Conservation (phyloP, 2,888 invertebrate genomes). For the Chaetoderma sp. region DNA sequence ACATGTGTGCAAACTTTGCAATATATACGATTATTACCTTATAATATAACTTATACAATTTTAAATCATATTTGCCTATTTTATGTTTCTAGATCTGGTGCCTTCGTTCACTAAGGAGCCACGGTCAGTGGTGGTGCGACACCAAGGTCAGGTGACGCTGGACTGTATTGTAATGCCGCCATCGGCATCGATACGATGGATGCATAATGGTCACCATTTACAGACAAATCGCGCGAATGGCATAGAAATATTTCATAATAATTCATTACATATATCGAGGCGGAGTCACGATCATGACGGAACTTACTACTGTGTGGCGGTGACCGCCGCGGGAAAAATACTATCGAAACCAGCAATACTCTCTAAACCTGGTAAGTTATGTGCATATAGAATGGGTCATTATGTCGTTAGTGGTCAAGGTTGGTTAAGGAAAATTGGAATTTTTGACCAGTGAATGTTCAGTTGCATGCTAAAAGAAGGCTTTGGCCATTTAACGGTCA, state of each 20-base stretch:
- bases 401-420: no score
- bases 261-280: constrained; percentile 6
- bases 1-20: no score
- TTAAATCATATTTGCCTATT: background rate
- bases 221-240: background rate
- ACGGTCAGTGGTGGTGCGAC: constrained; percentile 7
- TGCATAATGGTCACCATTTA: constrained; percentile 13
- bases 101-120: constrained; percentile 24
- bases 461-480: no score
- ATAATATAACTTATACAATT: no score
- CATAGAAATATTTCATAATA: background rate
- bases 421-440: no score
- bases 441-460: no score
- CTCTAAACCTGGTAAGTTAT: constrained; percentile 2
- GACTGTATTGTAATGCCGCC: constrained; percentile 20
- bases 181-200: constrained; percentile 21
- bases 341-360: background rate
- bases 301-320: constrained; percentile 9
- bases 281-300: constrained; percentile 1
- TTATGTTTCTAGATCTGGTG: constrained; percentile 14
- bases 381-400: no score
- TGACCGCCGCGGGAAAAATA: constrained; percentile 1
- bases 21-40: no score
- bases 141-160: background rate
- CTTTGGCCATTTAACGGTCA: no score